Conservation (phyloP, 2,113 vertebrate genomes). For the Mirza zaza region DNA sequence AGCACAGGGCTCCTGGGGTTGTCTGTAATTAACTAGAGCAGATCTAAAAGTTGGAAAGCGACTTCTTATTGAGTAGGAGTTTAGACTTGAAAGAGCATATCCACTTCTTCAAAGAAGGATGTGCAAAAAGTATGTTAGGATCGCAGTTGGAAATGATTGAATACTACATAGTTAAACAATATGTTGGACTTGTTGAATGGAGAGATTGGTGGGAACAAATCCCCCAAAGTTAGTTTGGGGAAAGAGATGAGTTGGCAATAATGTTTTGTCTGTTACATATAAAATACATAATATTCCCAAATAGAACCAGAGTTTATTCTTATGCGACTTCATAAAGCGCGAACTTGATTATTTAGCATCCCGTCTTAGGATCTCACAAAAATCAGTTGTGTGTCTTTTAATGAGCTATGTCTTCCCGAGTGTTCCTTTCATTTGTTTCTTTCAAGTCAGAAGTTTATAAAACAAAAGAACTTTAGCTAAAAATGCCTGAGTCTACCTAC, state of each 20-base stretch:
- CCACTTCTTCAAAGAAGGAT: neutral
- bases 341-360: neutral
- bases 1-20: neutral
- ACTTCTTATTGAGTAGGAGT: neutral
- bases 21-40: neutral
- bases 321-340: neutral
- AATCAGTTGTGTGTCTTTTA: neutral
- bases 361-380: neutral
- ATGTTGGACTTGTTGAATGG: neutral
- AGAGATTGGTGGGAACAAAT: neutral
- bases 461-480: neutral
- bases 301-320: neutral
- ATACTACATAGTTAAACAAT: neutral
- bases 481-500: neutral
- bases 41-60: neutral
- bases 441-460: neutral
- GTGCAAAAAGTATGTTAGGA: neutral
- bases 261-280: neutral
- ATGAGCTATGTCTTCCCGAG: neutral
- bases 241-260: neutral
- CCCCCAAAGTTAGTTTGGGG: neutral
- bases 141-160: neutral
- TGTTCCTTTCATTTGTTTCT: neutral
- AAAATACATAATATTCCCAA: neutral
- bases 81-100: neutral